Percentiles rank a stretch among this genome's conserved stretches.
Conservation (phyloP, 1,140 invertebrate species). For the Megalonaias nervosa region DNA sequence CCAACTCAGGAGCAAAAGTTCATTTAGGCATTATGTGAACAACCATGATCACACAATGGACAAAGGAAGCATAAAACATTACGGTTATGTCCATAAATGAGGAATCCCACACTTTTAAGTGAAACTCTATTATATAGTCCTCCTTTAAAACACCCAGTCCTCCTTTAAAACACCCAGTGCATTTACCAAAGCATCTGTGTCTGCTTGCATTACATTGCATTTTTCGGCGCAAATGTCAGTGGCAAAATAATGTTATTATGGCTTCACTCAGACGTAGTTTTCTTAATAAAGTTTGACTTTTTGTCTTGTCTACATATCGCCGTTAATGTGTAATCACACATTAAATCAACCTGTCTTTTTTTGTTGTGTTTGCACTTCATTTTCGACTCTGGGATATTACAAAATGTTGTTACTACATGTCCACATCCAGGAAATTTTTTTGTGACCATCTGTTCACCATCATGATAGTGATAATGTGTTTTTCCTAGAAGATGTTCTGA, state of each 20-base stretch:
- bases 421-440: conserved; percentile 29
- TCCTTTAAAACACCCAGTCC: conserved; percentile 63
- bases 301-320: neutral
- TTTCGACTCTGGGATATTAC: conserved; percentile 1
- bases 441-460: conserved; percentile 30
- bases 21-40: conserved; percentile 73
- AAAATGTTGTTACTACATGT: conserved; percentile 38
- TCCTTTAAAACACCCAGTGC: neutral
- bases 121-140: conserved; percentile 74
- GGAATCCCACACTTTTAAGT: conserved; percentile 45
- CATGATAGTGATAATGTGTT: neutral
- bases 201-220: conserved; percentile 19
- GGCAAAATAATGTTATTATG: conserved; percentile 22
- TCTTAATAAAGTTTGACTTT: conserved; percentile 24
- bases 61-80: conserved; percentile 65
- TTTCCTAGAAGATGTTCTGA: neutral
- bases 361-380: conserved; percentile 3
- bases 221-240: conserved; percentile 16
- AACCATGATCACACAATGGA: conserved; percentile 77
- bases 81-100: conserved; percentile 66
- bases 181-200: conserved; percentile 32
- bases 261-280: conserved; percentile 38
- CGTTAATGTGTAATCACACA: conserved; percentile 15
- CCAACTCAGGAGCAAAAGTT: conserved; percentile 77
- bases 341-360: neutral